Conservation (phyloP, 1,140 invertebrate species). For the Drosophila persimilis region DNA sequence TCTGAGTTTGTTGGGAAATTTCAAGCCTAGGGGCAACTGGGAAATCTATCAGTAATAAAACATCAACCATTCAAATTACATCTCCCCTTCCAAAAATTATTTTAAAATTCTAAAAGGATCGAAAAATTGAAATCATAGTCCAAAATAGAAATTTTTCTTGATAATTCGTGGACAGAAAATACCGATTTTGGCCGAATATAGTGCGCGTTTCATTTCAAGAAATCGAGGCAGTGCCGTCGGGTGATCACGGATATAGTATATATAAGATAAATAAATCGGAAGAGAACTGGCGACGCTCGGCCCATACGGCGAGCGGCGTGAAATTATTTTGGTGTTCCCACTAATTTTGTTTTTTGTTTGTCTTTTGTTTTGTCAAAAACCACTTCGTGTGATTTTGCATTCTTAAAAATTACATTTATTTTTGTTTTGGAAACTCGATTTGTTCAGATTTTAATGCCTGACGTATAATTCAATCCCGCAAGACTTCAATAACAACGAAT, state of each 20-base stretch:
- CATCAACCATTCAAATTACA: slow-evolving; percentile 69
- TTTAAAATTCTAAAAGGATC: slow-evolving; percentile 80
- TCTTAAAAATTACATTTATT: slow-evolving; percentile 34
- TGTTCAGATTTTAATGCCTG: slow-evolving; percentile 41
- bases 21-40: slow-evolving; percentile 2
- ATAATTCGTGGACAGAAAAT: slow-evolving; percentile 64
- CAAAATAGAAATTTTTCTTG: slow-evolving; percentile 68
- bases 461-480: slow-evolving; percentile 19
- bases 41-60: slow-evolving; percentile 60
- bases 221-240: slow-evolving; percentile 46
- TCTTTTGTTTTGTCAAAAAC: slow-evolving; percentile 46
- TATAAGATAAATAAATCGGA: slow-evolving; percentile 43
- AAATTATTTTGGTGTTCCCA: slow-evolving; percentile 61
- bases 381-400: slow-evolving; percentile 44
- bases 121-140: slow-evolving; percentile 71
- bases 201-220: slow-evolving; percentile 1
- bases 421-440: slow-evolving; percentile 38
- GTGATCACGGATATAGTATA: slow-evolving; percentile 49
- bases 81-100: slow-evolving; percentile 62
- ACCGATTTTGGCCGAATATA: slow-evolving; percentile 43
- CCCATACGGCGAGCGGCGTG: slow-evolving; percentile 50
- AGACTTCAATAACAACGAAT: not conserved
- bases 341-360: slow-evolving; percentile 60
- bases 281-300: slow-evolving; percentile 56
- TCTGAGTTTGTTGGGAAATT: not conserved